Evolutionary conservation across 2,797 vertebrate genomes (phyloP).

Genomic region (Gallinago solitaria): DNA sequence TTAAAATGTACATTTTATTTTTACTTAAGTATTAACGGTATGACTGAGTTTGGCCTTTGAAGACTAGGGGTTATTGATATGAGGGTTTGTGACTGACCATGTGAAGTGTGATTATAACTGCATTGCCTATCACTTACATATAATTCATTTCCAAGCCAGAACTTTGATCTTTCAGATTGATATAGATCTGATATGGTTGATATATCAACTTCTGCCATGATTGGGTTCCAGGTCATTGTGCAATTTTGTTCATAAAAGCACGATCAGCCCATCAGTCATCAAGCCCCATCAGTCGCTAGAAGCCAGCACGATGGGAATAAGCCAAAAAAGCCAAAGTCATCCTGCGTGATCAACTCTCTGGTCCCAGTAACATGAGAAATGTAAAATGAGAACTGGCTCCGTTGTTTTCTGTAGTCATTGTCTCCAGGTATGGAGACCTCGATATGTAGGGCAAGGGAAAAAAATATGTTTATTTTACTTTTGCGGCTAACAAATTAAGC

Average conservation of each 20-base stretch:
- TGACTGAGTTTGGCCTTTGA: not conserved
- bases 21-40: not conserved
- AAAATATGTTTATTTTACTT: not conserved
- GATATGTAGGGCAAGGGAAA: not conserved
- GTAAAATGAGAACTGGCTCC: not conserved
- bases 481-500: constrained; percentile 9
- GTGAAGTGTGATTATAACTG: not conserved
- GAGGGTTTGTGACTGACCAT: not conserved
- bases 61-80: not conserved
- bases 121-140: not conserved
- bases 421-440: constrained; percentile 10
- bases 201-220: rapidly evolving
- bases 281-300: not conserved
- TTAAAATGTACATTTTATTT: not conserved
- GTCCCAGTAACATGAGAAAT: not conserved
- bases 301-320: not conserved
- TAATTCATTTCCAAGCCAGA: not conserved
- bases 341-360: not conserved
- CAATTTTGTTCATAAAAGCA: not conserved
- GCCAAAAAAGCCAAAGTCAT: not conserved
- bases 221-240: not conserved
- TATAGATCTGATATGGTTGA: not conserved
- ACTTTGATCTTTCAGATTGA: not conserved
- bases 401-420: not conserved
- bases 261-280: too few relatives aligned